A percentile compares a stretch with the other conserved stretches of the same genome.
Evolutionary conservation across 2,797 vertebrate genomes (phyloP).

Genomic region (Amblyopsis hoosieri): DNA sequence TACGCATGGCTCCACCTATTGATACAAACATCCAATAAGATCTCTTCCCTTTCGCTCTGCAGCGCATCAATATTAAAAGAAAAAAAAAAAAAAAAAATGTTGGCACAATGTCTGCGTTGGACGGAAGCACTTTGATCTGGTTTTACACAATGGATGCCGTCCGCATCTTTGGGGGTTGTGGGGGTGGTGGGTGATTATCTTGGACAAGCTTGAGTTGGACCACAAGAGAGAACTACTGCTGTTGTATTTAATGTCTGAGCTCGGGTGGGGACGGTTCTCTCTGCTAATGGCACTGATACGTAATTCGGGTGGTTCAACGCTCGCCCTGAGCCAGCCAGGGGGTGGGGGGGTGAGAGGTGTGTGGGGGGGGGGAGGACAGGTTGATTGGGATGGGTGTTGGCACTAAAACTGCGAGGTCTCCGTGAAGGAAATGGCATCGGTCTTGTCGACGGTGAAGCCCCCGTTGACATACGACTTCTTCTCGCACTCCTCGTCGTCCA

Average conservation of each 20-base stretch:
- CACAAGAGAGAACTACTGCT: conserved; percentile 44
- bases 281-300: conserved; percentile 57
- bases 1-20: conserved; percentile 39
- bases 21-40: conserved; percentile 24
- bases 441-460: conserved; percentile 94
- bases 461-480: conserved; percentile 96
- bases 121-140: conserved; percentile 75
- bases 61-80: conserved; percentile 25
- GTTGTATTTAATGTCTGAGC: conserved; percentile 72
- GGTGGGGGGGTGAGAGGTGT: not conserved
- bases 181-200: conserved; percentile 39
- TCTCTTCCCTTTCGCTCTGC: conserved; percentile 10
- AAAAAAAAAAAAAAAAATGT: conserved; percentile 39
- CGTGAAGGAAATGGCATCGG: conserved; percentile 93
- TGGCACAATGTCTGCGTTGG: conserved; percentile 64
- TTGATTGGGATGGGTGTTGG: not conserved
- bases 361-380: not conserved
- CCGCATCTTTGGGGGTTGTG: not conserved
- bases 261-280: conserved; percentile 44
- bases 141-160: not conserved
- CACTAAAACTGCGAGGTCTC: conserved; percentile 96
- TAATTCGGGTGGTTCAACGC: conserved; percentile 34
- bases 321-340: conserved; percentile 30
- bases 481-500: conserved; percentile 85
- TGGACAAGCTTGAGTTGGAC: conserved; percentile 41